These are phyloP conservation scores for Tenualosa thibaudeaui DNA, from an alignment of 2,797 vertebrate genomes.

Conservation along the genomic window DNA sequence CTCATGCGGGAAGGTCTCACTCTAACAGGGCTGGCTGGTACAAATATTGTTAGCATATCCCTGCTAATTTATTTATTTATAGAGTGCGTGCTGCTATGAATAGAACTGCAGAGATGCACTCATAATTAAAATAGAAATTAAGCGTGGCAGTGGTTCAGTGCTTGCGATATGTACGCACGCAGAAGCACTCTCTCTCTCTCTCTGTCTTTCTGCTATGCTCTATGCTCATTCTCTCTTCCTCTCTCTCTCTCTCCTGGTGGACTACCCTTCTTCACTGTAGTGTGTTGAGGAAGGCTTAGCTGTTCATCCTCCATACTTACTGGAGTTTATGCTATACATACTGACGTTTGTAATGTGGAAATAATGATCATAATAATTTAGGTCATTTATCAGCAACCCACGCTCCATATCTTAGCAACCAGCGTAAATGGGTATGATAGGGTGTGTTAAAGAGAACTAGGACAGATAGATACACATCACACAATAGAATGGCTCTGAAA, in stretches of 20 bases:
- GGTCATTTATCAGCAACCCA: not conserved
- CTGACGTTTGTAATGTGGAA: not conserved
- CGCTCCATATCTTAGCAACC: not conserved
- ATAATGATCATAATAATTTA: not conserved
- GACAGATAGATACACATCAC: not conserved
- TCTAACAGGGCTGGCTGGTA: not conserved
- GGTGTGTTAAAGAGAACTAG: not conserved
- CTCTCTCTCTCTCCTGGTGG: not conserved
- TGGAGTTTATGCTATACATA: not conserved
- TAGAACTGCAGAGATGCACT: not conserved
- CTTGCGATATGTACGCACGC: not conserved
- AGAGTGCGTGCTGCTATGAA: not conserved
- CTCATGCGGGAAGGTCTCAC: not conserved
- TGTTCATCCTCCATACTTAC: not conserved
- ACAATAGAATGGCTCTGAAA: not conserved
- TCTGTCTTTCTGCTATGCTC: not conserved
- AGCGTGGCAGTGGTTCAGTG: not conserved
- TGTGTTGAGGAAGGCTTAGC: not conserved
- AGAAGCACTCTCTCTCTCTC: not conserved
- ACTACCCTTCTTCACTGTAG: not conserved
- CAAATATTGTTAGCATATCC: slow-evolving; percentile 20
- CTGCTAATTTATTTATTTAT: slow-evolving; percentile 15
- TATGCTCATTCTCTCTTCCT: not conserved
- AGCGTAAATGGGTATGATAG: not conserved
- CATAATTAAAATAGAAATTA: slow-evolving; percentile 18